phyloP scores from a whole-genome alignment of 2,113 vertebrate species.

The Siphamia tubifer region DNA sequence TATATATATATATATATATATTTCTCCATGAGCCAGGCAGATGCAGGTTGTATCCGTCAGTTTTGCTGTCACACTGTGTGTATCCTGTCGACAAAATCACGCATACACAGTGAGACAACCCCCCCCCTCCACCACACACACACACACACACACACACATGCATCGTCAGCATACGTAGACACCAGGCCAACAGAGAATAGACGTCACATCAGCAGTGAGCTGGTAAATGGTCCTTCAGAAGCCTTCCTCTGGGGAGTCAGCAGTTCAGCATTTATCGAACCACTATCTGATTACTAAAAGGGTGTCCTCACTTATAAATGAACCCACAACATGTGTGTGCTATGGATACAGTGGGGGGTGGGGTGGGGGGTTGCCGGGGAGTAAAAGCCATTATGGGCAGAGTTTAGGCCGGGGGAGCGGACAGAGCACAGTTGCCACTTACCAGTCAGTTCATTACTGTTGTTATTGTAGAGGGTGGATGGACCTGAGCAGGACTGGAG shows the following conservation, averaged over 20 bases:
- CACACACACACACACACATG: constrained; percentile 47
- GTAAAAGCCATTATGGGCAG: constrained; percentile 49
- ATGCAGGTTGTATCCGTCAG: constrained; percentile 38
- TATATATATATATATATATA: too few relatives aligned
- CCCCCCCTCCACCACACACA: not conserved
- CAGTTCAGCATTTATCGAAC: constrained; percentile 71
- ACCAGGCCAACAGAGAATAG: constrained; percentile 57
- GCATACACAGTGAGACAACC: not conserved
- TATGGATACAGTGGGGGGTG: constrained; percentile 11
- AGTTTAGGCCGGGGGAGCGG: constrained; percentile 43
- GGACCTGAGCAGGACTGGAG: constrained; percentile 10
- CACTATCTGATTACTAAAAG: constrained; percentile 77
- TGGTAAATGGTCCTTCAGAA: constrained; percentile 77
- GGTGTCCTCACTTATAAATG: constrained; percentile 70
- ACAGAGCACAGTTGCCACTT: constrained; percentile 51
- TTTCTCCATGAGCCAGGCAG: not conserved
- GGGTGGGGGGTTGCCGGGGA: constrained; percentile 35
- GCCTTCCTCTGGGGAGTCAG: constrained; percentile 68
- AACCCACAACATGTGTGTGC: constrained; percentile 61
- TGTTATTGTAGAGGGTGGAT: constrained; percentile 37
- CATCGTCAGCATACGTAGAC: constrained; percentile 23
- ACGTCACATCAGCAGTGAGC: constrained; percentile 70
- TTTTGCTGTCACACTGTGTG: constrained; percentile 30
- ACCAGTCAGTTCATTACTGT: constrained; percentile 53
- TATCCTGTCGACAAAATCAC: constrained; percentile 13